Evolutionary conservation across 1,140 invertebrate species (phyloP).

Genomic region (Condylostylus longicornis): DNA sequence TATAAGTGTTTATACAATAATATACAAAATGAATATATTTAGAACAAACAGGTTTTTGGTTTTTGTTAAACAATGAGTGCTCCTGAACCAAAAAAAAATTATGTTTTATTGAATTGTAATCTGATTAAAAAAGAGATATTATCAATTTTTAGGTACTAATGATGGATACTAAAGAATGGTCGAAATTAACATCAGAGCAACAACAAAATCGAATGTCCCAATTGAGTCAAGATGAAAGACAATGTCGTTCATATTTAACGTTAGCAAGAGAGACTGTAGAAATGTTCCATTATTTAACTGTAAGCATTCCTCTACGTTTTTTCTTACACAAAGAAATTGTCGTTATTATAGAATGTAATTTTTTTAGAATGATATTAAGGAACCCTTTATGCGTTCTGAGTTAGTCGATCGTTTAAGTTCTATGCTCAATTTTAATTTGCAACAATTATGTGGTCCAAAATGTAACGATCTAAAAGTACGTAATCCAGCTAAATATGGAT

Average conservation of each 20-base stretch:
- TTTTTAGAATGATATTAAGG: conserved; percentile 56
- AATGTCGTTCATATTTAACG: conserved; percentile 89
- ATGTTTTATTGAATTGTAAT: background rate
- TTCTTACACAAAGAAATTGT: background rate
- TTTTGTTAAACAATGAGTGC: too few relatives aligned
- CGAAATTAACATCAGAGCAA: conserved; percentile 47
- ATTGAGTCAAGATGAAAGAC: conserved; percentile 76
- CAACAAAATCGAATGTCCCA: conserved; percentile 65
- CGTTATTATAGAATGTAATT: background rate
- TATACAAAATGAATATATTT: too few relatives aligned
- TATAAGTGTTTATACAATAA: too few relatives aligned
- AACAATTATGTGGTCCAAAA: conserved; percentile 93
- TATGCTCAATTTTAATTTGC: conserved; percentile 96
- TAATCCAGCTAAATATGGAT: conserved; percentile 87
- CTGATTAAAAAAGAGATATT: background rate
- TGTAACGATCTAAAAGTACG: conserved; percentile 96
- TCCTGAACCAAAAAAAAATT: background rate
- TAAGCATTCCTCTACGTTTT: conserved; percentile 19
- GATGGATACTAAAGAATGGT: conserved; percentile 51
- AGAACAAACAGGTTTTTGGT: too few relatives aligned
- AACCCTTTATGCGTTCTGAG: conserved; percentile 85
- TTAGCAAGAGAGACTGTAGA: conserved; percentile 91
- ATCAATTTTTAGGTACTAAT: conserved; percentile 46
- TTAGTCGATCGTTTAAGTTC: conserved; percentile 84
- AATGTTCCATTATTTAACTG: conserved; percentile 94